Evolutionary conservation across 2,113 vertebrate species (phyloP).

Genomic region (Plecotus auritus): DNA sequence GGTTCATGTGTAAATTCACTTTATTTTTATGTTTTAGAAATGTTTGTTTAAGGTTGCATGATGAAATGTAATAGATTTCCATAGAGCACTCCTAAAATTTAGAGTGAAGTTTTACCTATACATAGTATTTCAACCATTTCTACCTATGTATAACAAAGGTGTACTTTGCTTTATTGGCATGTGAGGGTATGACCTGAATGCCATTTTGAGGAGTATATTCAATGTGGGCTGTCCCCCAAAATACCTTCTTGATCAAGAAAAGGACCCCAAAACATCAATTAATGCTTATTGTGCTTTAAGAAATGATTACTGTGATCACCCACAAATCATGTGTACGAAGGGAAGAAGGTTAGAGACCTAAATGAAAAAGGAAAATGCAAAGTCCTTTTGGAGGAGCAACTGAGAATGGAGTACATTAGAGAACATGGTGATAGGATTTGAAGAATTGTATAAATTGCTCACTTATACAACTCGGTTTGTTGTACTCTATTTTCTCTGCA

Average conservation of each 20-base stretch:
- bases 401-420: neutral
- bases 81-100: neutral
- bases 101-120: neutral
- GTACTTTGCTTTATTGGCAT: neutral
- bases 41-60: neutral
- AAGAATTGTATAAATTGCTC: neutral
- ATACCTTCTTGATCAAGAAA: neutral
- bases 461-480: neutral
- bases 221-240: neutral
- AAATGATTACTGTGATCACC: neutral
- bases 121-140: neutral
- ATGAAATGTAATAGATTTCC: constrained; percentile 27
- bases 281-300: neutral
- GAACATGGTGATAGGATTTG: neutral
- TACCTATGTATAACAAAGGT: neutral
- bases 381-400: neutral
- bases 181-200: neutral
- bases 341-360: neutral
- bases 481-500: neutral
- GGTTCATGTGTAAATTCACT: neutral
- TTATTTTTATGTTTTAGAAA: constrained; percentile 23
- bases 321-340: neutral
- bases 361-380: neutral
- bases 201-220: neutral
- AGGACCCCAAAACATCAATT: neutral